Conservation (phyloP, 30 jellyfish, hydroid and myxozoan genomes). For the Turritopsis rubra region DNA sequence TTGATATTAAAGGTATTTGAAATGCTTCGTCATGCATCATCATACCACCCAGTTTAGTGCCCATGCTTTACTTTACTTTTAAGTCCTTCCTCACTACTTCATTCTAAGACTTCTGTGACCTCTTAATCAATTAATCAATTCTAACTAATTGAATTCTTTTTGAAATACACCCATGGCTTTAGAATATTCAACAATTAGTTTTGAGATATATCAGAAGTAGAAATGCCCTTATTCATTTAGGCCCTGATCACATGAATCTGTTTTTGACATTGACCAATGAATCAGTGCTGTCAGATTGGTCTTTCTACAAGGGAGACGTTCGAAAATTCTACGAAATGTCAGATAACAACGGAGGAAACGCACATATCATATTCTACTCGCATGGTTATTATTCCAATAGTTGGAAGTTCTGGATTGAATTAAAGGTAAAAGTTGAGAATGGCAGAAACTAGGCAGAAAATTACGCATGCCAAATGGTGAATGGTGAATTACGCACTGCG, state of each 20-base stretch:
- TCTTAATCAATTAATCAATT: no score
- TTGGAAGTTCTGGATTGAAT: slow-evolving; percentile 95
- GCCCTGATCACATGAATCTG: slow-evolving; percentile 80
- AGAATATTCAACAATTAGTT: neutral
- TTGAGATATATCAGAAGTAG: no score
- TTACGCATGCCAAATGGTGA: no score
- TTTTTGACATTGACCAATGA: slow-evolving; percentile 44
- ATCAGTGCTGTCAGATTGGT: slow-evolving; percentile 55
- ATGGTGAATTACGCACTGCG: no score
- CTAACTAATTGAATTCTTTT: neutral
- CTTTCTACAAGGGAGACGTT: slow-evolving; percentile 46
- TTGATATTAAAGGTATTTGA: slow-evolving; percentile 26
- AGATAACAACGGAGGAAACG: slow-evolving; percentile 53
- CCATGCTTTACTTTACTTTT: no score
- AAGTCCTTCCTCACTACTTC: no score
- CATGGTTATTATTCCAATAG: slow-evolving; percentile 76
- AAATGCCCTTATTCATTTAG: slow-evolving; percentile 24
- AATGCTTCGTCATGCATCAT: no score
- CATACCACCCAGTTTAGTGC: no score
- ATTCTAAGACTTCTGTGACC: no score
- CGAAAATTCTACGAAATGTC: slow-evolving; percentile 32
- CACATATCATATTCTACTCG: slow-evolving; percentile 41
- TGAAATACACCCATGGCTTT: neutral
- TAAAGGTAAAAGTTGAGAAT: slow-evolving; percentile 51
- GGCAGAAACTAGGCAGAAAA: no score